A percentile compares a stretch with the other conserved stretches of the same genome.
Evolutionary conservation across 2,113 vertebrate species (phyloP).

Genomic region (Lophochroa leadbeateri): DNA sequence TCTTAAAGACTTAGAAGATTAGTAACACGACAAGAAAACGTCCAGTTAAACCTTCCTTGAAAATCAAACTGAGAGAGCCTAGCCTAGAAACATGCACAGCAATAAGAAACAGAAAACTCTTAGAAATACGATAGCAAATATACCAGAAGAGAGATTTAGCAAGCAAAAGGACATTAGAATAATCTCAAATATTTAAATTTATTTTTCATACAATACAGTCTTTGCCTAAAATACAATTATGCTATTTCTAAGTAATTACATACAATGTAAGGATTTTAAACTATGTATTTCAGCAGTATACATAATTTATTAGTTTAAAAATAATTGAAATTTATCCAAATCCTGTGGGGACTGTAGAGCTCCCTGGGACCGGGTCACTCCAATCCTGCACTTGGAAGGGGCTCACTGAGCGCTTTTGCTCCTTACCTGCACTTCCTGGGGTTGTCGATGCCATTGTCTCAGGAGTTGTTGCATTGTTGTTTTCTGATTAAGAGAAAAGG

Average conservation of each 20-base stretch:
- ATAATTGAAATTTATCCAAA: background rate
- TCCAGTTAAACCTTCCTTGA: background rate
- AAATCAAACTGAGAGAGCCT: background rate
- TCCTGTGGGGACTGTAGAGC: too few relatives aligned
- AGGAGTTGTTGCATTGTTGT: accelerated
- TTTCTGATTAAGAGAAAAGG: background rate
- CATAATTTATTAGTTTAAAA: background rate
- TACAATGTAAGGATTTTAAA: background rate
- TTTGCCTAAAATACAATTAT: background rate
- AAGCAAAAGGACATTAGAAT: background rate
- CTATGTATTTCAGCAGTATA: background rate
- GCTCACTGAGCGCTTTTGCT: accelerated
- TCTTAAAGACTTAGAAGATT: background rate
- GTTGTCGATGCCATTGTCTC: accelerated
- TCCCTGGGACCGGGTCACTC: too few relatives aligned
- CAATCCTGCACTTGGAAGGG: accelerated
- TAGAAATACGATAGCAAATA: background rate
- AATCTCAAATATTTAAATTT: background rate
- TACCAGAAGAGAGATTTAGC: background rate
- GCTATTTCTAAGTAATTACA: background rate
- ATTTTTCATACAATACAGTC: background rate
- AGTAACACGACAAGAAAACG: background rate
- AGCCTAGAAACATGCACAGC: background rate
- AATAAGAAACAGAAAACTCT: background rate
- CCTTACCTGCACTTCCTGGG: accelerated